Base-by-base conservation (phyloP, 1,140 invertebrate genomes). In the Camponotus floridanus region DNA sequence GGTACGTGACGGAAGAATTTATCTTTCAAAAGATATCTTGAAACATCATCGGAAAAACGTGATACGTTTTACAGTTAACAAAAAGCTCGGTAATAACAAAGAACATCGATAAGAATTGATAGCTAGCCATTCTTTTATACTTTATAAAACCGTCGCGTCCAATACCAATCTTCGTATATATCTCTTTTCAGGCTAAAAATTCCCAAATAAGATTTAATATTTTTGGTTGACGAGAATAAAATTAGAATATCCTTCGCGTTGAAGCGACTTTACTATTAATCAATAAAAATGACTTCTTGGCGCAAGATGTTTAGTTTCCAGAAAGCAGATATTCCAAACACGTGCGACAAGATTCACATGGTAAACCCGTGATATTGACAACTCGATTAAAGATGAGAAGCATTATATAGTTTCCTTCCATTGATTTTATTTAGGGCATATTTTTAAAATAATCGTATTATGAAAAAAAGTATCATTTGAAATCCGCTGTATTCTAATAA, bases 41-140 rank as follows among this genome's bases (percentile, higher is more conserved):
- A 76, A 8, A 13, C 42, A 55, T 57, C 42, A 9, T 11, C 78
- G 39, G 8, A 74, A 86, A n/a, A 21, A 79, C 9, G 61, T 76
- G 33, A 42, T 90, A n/a, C 89, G 86, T 48, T 90, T 90, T 31
- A 42, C 87, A 42, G 13, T 89, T 65, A 21, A 7, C 13, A 33
- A 45, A 64, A 71, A 73, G 4, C 36, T 45, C 7, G 39, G 39
- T 36, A 81, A 81, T 45, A 57, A 6, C 61, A 18, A 48, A 61
- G 33, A 74, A n/a, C 48, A 36, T 45, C 31, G 36, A 11, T 26
- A 18, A 13, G 15, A 48, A 51, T 51, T 8, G 48, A 18, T 33
- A 31, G 21, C n/a, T 36, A 33, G n/a, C 48, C 36, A 2, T 1
- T 11, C 21, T 2, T 61, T n/a, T 57, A 18, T 36, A 48, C 55